phyloP scores from a whole-genome alignment of 1,140 invertebrate species.

The Trachymyrmex cornetzi region DNA sequence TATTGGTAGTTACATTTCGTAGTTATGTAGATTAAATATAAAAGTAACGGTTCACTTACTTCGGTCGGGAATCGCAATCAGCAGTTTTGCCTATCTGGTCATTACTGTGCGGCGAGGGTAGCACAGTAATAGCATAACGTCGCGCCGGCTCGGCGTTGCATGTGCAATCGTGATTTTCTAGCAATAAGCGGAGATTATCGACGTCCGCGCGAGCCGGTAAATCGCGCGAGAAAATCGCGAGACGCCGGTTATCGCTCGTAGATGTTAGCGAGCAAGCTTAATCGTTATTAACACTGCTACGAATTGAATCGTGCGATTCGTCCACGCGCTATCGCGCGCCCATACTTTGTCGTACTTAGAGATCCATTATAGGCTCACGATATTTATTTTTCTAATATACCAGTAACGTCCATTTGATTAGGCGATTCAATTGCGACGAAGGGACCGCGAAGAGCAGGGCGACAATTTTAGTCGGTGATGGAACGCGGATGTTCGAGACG shows the following conservation, averaged over 20 bases:
- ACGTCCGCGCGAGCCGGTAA: slow-evolving; percentile 15
- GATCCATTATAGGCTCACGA: neutral
- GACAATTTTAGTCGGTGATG: neutral
- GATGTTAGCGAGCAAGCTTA: slow-evolving; percentile 50
- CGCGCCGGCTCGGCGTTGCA: slow-evolving; percentile 10
- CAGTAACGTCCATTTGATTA: slow-evolving; percentile 25
- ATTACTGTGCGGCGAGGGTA: neutral
- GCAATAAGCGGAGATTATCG: slow-evolving; percentile 60
- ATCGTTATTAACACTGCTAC: slow-evolving; percentile 42
- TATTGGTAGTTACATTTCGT: too few relatives aligned
- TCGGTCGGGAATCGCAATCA: neutral
- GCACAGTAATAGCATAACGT: neutral
- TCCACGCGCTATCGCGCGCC: slow-evolving; percentile 34
- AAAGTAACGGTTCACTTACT: neutral
- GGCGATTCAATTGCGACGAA: neutral
- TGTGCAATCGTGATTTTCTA: slow-evolving; percentile 56
- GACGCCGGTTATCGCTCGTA: slow-evolving; percentile 41
- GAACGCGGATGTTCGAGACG: neutral
- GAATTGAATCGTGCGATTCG: slow-evolving; percentile 41
- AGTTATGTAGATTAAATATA: neutral
- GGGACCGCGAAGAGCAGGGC: neutral
- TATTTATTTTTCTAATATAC: slow-evolving; percentile 55
- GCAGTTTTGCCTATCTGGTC: neutral
- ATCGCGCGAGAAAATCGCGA: slow-evolving; percentile 13
- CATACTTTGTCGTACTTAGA: slow-evolving; percentile 30